Conservation (phyloP, 2,888 invertebrate species). For the Drosophila rubida region DNA sequence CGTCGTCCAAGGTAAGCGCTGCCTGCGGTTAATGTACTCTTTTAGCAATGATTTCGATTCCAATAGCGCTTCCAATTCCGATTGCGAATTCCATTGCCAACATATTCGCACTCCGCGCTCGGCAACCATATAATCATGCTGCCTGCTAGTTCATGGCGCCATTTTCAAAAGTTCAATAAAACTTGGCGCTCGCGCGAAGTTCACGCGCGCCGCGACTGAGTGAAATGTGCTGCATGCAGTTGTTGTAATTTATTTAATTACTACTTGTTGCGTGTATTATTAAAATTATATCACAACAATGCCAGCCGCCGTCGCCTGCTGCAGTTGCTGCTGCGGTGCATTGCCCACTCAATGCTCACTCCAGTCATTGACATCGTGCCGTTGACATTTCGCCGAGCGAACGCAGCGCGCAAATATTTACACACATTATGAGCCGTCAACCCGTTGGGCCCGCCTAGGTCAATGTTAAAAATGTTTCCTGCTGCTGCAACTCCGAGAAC, state of each 20-base stretch:
- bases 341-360: conserved; percentile 28
- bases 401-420: conserved; percentile 35
- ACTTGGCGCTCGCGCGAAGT: conserved; percentile 50
- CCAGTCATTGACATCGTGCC: conserved; percentile 57
- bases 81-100: conserved; percentile 51
- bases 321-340: conserved; percentile 34
- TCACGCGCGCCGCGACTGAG: conserved; percentile 24
- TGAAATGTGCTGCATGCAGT: conserved; percentile 39
- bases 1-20: conserved; percentile 48
- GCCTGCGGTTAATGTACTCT: conserved; percentile 67
- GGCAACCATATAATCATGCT: conserved; percentile 1
- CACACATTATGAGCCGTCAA: conserved; percentile 52
- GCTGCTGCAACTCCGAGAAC: conserved; percentile 28
- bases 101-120: conserved; percentile 1
- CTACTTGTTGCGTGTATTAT: conserved; percentile 55
- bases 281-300: conserved; percentile 59
- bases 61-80: conserved; percentile 24
- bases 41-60: conserved; percentile 53
- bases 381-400: conserved; percentile 47
- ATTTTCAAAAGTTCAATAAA: conserved; percentile 67
- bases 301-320: conserved; percentile 17
- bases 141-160: conserved; percentile 51
- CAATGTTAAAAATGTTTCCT: conserved; percentile 70
- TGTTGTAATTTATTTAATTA: conserved; percentile 56
- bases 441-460: conserved; percentile 66